These are phyloP conservation scores for Scaeva pyrastri DNA, from an alignment of 2,888 invertebrate genomes.

Conservation along the genomic window DNA sequence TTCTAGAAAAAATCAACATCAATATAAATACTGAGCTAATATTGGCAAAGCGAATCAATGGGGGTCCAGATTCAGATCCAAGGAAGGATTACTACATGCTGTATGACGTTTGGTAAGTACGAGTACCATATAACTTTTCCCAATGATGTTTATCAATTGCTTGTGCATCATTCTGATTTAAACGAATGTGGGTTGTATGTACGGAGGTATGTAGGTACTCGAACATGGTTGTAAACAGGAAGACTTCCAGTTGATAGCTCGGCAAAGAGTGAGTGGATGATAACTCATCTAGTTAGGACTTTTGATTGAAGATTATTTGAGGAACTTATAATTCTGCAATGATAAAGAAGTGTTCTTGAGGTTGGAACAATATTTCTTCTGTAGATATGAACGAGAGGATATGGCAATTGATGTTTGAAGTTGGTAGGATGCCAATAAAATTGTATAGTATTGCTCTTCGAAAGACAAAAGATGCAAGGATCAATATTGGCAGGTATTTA, in stretches of 20 bases:
- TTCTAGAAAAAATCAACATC: conserved; percentile 83
- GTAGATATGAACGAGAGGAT: not conserved
- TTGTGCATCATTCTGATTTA: conserved; percentile 44
- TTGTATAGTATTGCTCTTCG: not conserved
- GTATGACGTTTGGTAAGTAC: conserved; percentile 82
- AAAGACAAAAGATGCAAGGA: not conserved
- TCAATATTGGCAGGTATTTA: not conserved
- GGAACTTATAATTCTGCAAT: conserved; percentile 20
- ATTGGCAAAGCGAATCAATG: conserved; percentile 81
- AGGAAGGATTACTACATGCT: conserved; percentile 80
- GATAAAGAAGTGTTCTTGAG: conserved; percentile 8
- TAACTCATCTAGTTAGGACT: conserved; percentile 22
- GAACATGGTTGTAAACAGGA: conserved; percentile 1
- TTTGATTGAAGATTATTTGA: conserved; percentile 39
- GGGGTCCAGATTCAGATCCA: conserved; percentile 76
- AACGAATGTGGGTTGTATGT: conserved; percentile 20
- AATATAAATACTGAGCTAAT: conserved; percentile 84
- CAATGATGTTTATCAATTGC: conserved; percentile 52
- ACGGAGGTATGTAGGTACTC: not conserved
- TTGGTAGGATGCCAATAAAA: not conserved
- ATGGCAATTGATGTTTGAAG: conserved; percentile 1
- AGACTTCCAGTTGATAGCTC: conserved; percentile 57
- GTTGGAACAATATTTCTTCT: not conserved
- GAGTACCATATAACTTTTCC: conserved; percentile 59
- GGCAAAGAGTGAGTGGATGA: conserved; percentile 23